Base-by-base conservation (phyloP, 2,797 vertebrate species). In the Masticophis lateralis region DNA sequence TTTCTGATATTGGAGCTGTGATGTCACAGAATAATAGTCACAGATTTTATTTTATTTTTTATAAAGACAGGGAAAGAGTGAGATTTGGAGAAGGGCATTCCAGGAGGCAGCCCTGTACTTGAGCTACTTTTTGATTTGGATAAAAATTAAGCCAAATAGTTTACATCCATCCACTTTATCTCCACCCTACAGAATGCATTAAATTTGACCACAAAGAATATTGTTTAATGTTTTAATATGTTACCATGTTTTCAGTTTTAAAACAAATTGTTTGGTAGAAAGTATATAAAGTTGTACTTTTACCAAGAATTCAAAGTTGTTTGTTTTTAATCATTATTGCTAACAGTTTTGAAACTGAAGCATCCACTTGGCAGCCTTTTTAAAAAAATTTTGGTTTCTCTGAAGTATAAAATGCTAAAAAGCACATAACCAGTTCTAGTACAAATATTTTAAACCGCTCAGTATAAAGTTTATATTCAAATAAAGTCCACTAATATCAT, bases 401-500 rank as follows among this genome's bases (percentile, higher is more conserved):
- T 93, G 94, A 94, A 91, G 93, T 95, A 94, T 55, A 97, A 96
- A 97, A 88, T 92, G 89, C 95, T 95, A 94, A 96, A 92, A 94
- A 97, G 91, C 96, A 97, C 91, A 96, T 91, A 96, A 93, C 92
- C 94, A 95, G 61, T 93, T 97, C 97, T 93, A 96, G 95, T 91
- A 94, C 95, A 97, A 96, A 96, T 95, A 94, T 95, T 97, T 97
- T 96, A 97, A 96, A 96, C 51, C 92, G 88, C 93, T 97, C 60
- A 94, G 91, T 91, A 95, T 97, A 95, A 97, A 96, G 92, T 94
- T 96, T 96, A 96, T 93, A 12, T 97, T 96, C 94, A 97, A 97
- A 97, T 97, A 96, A 93, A 97, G 94, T 94, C 95, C 61, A 95
- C 93, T 95, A 97, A 95, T 94, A 97, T 94, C 94, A 97, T 96